Evolutionary conservation across 2,888 invertebrate species (phyloP).

Genomic region (Drosophila incognita): DNA sequence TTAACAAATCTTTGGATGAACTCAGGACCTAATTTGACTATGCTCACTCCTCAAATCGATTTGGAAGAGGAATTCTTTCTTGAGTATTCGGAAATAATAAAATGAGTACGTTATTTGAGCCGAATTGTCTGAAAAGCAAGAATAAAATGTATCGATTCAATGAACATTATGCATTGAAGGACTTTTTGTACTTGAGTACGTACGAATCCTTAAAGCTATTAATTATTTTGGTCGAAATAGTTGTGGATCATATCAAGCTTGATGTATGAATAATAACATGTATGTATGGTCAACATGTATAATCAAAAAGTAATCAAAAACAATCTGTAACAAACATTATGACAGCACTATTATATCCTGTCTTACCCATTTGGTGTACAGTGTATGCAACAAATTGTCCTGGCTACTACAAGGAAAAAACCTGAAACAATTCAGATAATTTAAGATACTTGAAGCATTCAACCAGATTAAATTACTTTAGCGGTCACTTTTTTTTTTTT

Average conservation of each 20-base stretch:
- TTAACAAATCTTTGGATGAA: not conserved
- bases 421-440: constrained; percentile 20
- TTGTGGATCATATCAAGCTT: not conserved
- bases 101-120: not conserved
- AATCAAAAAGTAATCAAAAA: not conserved
- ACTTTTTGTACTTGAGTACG: not conserved
- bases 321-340: not conserved
- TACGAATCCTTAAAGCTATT: not conserved
- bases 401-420: constrained; percentile 1
- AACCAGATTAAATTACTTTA: not conserved
- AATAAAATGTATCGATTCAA: not conserved
- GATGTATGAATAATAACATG: not conserved
- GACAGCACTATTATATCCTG: not conserved
- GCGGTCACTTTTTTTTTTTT: not conserved
- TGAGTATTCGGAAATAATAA: not conserved
- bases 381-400: constrained; percentile 5
- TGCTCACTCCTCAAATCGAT: not conserved
- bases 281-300: not conserved
- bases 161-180: not conserved
- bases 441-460: constrained; percentile 10
- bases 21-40: not conserved
- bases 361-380: not conserved
- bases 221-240: not conserved
- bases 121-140: not conserved
- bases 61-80: not conserved